Evolutionary conservation across 1,140 invertebrate genomes (phyloP), one percentile per base, ranked within the genome.

Genomic region (Danaus plexippus): DNA sequence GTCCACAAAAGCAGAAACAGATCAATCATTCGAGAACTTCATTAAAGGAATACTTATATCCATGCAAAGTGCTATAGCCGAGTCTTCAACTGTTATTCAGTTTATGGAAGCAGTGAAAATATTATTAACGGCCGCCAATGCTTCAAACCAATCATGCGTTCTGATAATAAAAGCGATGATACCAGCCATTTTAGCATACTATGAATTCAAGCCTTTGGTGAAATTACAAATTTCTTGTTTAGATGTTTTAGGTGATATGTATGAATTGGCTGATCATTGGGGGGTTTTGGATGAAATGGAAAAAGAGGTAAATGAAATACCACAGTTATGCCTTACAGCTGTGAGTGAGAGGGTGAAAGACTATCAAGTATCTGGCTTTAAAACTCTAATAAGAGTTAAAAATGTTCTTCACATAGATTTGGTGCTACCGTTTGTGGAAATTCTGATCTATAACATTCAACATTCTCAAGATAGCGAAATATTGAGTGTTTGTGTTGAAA

Each of bases 101-200:
- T 90, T 89, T 66, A 77, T 80, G 61, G 76, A 89, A 52, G 78
- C 87, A 4, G 67, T 85, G 47, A 87, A 87, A 78, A 71, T 91
- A 13, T 73, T 92, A 43, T 67, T 90, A 56, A 85, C 87, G 41
- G 79, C 88, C 43, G 89, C 89, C 11, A 88, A 85, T 64, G 84
- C 88, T 11, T 88, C 87, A n/a, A 75, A 82, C 67, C 71, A 85
- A 67, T 86, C 88, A 13, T 90, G 89, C 60, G 59, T 78, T 48
- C 73, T 88, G 56, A 71, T 92, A 41, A 77, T 88, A 11, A 84
- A 83, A 61, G 69, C 76, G 32, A 85, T 90, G 71, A 75, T 90
- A 46, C 72, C 90, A 71, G 61, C 81, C 4, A 63, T 71, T 11
- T 44, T 82, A 44, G 70, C 77, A 0, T 87, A 80, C 57, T 81